Evolutionary conservation across 2,113 vertebrate genomes (phyloP), one percentile per base, ranked within the genome.

Genomic region (Corynorhinus townsendii): DNA sequence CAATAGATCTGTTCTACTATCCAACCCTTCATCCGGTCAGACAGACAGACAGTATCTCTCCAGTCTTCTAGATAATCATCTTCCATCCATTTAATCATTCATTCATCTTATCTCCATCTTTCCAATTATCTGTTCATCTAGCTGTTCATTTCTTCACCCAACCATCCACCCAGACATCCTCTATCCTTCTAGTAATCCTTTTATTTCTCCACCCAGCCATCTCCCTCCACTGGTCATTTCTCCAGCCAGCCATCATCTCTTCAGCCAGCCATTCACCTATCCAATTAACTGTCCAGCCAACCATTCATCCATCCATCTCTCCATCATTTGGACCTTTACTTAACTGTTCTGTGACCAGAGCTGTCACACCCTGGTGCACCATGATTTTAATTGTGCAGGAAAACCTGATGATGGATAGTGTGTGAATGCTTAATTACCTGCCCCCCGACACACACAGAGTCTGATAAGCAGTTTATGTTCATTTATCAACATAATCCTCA

Each of bases 161-260:
- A 0, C 5, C 52, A 49, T 1, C 69, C 59, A 75, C 0, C 22
- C 35, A 86, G 4, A 38, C 38, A 73, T 30, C 35, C 9, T 2
- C 20, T 7, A 4, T 82, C 72, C 83, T 68, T 64, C 64, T 11
- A 62, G 8, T 11, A 7, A 22, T 68, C 47, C 30, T 33, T 86
- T 40, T 33, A 54, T 28, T 69, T 90, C n/a, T 77, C 54, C 33
- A 64, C 33, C 68, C 43, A 45, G 7, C 38, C 26, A 22, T 17
- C 35, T 76, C 26, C 69, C n/a, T 59, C 6, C 10, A n/a, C 20
- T 47, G 7, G 10, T 43, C 56, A 22, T 56, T 43, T 71, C 71
- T 56, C 40, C 30, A 45, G 43, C 56, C 68, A 71, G 59, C 66
- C 43, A 26, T 66, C 49, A 3, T 52, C 43, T 68, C 26, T 49